Conservation (phyloP, 2,888 invertebrate genomes). For the Pseudoips prasinana region DNA sequence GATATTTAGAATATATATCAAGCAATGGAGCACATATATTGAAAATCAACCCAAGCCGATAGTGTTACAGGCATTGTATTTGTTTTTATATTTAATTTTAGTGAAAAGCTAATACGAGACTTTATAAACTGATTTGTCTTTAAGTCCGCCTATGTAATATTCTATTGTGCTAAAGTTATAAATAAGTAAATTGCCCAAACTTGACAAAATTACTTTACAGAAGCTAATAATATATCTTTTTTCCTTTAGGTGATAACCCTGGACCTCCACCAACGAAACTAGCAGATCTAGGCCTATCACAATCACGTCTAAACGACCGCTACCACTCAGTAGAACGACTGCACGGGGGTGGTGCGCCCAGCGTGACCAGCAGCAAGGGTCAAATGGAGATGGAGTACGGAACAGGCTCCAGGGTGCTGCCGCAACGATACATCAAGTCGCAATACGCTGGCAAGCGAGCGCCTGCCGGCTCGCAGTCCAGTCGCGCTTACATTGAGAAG, state of each 20-base stretch:
- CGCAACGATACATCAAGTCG: conserved; percentile 90
- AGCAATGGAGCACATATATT: too few relatives aligned
- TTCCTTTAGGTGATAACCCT: conserved; percentile 83
- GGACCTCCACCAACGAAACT: conserved; percentile 83
- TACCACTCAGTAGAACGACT: conserved; percentile 92
- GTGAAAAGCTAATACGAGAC: too few relatives aligned
- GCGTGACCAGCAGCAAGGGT: conserved; percentile 79
- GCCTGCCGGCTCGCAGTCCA: conserved; percentile 92
- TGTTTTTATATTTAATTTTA: too few relatives aligned
- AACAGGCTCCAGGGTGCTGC: conserved; percentile 77
- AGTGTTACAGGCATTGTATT: too few relatives aligned
- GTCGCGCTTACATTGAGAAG: conserved; percentile 92
- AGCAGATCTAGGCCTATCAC: conserved; percentile 89
- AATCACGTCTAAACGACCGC: conserved; percentile 92
- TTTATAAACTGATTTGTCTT: too few relatives aligned
- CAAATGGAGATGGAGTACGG: conserved; percentile 88
- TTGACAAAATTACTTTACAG: too few relatives aligned
- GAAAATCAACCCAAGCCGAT: too few relatives aligned
- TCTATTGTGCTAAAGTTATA: too few relatives aligned
- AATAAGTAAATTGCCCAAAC: too few relatives aligned
- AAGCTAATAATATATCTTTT: too few relatives aligned
- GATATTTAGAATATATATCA: too few relatives aligned
- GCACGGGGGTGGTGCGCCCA: conserved; percentile 85
- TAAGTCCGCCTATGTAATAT: too few relatives aligned
- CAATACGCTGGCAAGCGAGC: conserved; percentile 91